These are phyloP conservation scores for Teleiodes luculella DNA, from an alignment of 2,888 invertebrate species.

Conservation along the genomic window DNA sequence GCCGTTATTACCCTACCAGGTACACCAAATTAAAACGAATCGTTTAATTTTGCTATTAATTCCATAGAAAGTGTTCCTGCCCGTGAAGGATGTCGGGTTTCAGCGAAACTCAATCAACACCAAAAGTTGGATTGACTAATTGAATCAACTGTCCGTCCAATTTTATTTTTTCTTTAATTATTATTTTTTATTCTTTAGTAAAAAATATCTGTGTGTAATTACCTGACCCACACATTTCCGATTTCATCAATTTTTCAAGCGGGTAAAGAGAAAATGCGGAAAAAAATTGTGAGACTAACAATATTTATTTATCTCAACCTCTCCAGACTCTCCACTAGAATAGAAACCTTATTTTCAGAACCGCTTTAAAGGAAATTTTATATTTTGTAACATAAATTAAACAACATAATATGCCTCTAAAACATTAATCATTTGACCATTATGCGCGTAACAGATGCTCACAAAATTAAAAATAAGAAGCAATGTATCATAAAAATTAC, in stretches of 20 bases:
- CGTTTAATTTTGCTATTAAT: slow-evolving; percentile 54
- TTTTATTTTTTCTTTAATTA: too few species aligned
- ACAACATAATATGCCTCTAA: slow-evolving; percentile 17
- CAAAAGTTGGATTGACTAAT: not conserved
- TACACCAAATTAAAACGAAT: slow-evolving; percentile 63
- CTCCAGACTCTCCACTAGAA: too few species aligned
- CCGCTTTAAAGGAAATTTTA: not conserved
- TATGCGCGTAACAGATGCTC: slow-evolving; percentile 15
- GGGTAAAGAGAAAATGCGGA: too few species aligned
- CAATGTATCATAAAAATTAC: slow-evolving; percentile 56
- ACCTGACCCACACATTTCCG: too few species aligned
- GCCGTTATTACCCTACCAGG: slow-evolving; percentile 54
- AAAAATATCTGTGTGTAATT: too few species aligned
- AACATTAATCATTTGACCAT: slow-evolving; percentile 22
- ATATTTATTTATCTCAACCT: too few species aligned
- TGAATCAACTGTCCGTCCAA: too few species aligned
- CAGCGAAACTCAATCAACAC: not conserved
- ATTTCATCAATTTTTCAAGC: too few species aligned
- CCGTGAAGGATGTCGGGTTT: slow-evolving; percentile 20
- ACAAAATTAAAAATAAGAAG: slow-evolving; percentile 40
- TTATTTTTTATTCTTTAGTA: too few species aligned
- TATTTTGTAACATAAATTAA: slow-evolving; percentile 5
- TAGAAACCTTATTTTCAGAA: not conserved
- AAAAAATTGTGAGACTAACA: too few species aligned
- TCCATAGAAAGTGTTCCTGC: slow-evolving; percentile 29